These are phyloP conservation scores for Spodoptera picta DNA, from an alignment of 2,888 invertebrate species.

Conservation along the genomic window DNA sequence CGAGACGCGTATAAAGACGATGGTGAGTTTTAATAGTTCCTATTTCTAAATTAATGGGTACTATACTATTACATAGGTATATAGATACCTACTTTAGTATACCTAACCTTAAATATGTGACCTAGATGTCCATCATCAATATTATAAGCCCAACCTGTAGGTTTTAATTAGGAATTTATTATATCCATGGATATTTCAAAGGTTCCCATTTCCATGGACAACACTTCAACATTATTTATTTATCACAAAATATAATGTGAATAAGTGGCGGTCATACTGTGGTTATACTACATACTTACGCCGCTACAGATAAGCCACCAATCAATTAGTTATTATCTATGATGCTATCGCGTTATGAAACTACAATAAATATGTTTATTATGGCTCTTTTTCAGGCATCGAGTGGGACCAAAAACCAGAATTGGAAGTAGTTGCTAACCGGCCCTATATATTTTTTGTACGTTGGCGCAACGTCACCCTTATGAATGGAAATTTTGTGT, in stretches of 20 bases:
- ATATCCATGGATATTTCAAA: no score
- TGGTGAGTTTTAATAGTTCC: conserved; percentile 63
- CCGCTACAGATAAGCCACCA: conserved; percentile 29
- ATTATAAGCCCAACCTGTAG: no score
- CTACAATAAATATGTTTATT: conserved; percentile 24
- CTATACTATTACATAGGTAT: no score
- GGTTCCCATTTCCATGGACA: no score
- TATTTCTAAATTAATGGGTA: no score
- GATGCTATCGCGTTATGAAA: conserved; percentile 27
- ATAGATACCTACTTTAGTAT: no score
- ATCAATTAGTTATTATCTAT: conserved; percentile 36
- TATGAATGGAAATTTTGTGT: conserved; percentile 80
- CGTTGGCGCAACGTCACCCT: conserved; percentile 80
- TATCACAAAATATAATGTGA: conserved; percentile 2
- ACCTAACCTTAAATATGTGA: no score
- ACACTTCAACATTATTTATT: no score
- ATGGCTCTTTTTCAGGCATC: conserved; percentile 70
- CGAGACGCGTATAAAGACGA: conserved; percentile 86
- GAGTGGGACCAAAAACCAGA: conserved; percentile 81
- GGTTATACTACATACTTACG: conserved; percentile 4
- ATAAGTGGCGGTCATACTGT: conserved; percentile 24
- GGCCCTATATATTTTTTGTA: conserved; percentile 82
- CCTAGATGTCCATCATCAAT: no score
- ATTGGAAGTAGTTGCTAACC: conserved; percentile 70
- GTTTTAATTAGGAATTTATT: no score